These are phyloP conservation scores for Eleginops maclovinus DNA, from an alignment of 2,113 vertebrate species.

Conservation along the genomic window DNA sequence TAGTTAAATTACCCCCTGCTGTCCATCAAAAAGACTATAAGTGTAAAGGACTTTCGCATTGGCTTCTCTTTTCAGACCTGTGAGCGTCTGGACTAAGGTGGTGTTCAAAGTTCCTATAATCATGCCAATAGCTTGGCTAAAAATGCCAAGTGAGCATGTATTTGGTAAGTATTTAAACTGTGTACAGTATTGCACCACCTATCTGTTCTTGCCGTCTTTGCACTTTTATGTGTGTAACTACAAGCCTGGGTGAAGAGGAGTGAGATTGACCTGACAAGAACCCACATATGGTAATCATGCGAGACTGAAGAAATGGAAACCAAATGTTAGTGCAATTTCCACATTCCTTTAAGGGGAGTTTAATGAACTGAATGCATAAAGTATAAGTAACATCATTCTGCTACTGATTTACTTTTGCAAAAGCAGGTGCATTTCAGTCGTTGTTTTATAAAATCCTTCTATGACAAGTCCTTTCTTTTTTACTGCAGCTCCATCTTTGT, in stretches of 20 bases:
- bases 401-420: constrained; percentile 40
- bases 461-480: not conserved
- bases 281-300: constrained; percentile 38
- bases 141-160: no score
- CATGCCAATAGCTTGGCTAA: no score
- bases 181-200: no score
- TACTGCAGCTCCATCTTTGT: not conserved
- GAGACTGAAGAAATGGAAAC: constrained; percentile 43
- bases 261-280: constrained; percentile 15
- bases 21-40: no score
- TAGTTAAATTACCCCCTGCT: no score
- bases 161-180: no score
- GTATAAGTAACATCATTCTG: constrained; percentile 38
- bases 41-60: no score
- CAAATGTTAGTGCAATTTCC: constrained; percentile 45
- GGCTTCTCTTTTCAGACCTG: no score
- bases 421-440: constrained; percentile 24
- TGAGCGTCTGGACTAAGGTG: no score
- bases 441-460: not conserved
- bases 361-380: constrained; percentile 44
- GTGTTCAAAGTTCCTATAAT: no score
- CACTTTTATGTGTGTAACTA: constrained; percentile 15
- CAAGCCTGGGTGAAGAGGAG: constrained; percentile 9
- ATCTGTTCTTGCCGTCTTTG: not conserved
- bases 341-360: constrained; percentile 42